phyloP scores from a whole-genome alignment of 2,888 invertebrate species.

The Xestia sexstrigata region DNA sequence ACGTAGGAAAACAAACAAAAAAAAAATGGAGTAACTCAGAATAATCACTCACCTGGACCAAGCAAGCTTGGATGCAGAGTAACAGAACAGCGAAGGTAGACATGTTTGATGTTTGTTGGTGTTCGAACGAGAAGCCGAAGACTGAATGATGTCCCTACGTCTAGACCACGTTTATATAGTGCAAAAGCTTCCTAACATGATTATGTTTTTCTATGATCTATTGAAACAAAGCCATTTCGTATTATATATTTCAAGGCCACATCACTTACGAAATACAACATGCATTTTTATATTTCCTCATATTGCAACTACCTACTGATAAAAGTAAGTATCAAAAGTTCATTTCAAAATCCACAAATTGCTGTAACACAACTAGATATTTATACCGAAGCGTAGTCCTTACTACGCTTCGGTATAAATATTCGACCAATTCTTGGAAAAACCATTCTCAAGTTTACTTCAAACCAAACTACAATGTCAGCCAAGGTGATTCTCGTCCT shows the following conservation, averaged over 20 bases:
- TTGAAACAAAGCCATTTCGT: background rate
- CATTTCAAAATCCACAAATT: background rate
- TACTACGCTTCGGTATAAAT: constrained; percentile 44
- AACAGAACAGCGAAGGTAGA: constrained; percentile 58
- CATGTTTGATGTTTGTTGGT: background rate
- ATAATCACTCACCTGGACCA: constrained; percentile 67
- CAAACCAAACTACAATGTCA: constrained; percentile 21
- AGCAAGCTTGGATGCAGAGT: constrained; percentile 72
- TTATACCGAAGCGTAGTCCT: too few relatives aligned
- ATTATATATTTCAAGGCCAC: too few relatives aligned
- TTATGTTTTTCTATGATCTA: background rate
- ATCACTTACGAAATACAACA: background rate
- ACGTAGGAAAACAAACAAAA: accelerated
- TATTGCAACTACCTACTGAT: background rate
- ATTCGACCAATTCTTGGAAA: constrained; percentile 22
- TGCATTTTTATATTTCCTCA: constrained; percentile 12
- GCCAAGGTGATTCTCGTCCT: constrained; percentile 28
- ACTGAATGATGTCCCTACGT: constrained; percentile 23
- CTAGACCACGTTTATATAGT: background rate
- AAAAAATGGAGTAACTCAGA: background rate
- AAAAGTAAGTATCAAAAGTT: background rate
- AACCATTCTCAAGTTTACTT: constrained; percentile 30
- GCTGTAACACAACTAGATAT: constrained; percentile 22
- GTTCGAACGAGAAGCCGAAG: background rate
- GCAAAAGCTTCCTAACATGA: background rate